Conservation (phyloP, 2,797 vertebrate species). For the Sebastes hubbsi region DNA sequence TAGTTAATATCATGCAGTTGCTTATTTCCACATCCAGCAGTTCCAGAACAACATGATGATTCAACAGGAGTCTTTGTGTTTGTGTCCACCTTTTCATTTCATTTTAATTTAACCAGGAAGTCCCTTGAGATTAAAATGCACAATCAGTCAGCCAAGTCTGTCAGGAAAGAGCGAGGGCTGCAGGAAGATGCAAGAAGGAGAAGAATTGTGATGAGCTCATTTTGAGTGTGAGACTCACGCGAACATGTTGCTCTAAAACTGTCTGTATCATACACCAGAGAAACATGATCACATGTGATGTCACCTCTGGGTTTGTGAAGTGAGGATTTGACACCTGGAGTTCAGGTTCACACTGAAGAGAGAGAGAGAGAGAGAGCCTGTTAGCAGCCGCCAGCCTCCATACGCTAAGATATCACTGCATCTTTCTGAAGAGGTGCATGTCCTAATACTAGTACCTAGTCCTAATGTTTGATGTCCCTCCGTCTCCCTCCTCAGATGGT, state of each 20-base stretch:
- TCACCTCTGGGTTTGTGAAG: neutral
- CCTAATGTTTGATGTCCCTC: neutral
- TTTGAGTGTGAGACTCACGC: slow-evolving; percentile 16
- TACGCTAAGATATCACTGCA: no score
- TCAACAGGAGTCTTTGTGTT: no score
- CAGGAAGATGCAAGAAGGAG: neutral
- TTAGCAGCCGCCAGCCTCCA: no score
- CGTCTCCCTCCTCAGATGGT: slow-evolving; percentile 57
- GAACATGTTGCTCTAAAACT: neutral
- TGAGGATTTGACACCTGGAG: neutral
- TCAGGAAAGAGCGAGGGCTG: neutral
- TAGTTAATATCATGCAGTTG: no score
- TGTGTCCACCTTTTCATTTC: no score
- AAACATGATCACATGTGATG: neutral
- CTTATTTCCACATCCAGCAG: no score
- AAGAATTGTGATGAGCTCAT: slow-evolving; percentile 29
- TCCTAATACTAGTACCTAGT: neutral
- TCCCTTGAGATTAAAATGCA: no score
- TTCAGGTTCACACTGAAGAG: neutral
- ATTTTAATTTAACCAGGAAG: no score
- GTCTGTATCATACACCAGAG: neutral
- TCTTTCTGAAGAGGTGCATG: neutral
- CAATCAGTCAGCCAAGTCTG: neutral
- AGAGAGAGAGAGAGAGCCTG: no score
- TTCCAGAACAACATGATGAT: no score